phyloP scores from a whole-genome alignment of 2,113 vertebrate species.

The Bos taurus region DNA sequence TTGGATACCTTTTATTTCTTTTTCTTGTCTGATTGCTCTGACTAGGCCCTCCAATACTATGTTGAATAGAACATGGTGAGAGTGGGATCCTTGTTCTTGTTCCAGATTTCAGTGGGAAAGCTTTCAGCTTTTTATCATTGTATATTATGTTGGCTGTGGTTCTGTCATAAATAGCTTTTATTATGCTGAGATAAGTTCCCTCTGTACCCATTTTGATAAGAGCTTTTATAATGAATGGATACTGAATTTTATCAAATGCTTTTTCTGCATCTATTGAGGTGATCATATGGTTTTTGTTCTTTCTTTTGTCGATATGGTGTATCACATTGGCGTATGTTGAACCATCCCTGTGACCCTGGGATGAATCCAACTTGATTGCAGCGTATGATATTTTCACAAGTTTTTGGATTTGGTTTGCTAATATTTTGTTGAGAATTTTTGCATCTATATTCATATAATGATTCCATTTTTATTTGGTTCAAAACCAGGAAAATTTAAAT shows the following conservation, averaged over 20 bases:
- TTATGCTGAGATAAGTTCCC: not conserved
- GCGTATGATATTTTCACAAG: not conserved
- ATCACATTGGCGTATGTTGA: not conserved
- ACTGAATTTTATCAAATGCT: not conserved
- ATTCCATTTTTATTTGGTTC: constrained; percentile 22
- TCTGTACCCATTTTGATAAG: not conserved
- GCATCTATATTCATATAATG: not conserved
- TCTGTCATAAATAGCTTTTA: not conserved
- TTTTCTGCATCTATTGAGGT: not conserved
- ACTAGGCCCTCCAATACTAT: not conserved
- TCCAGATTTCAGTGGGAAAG: not conserved
- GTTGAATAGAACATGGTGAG: not conserved
- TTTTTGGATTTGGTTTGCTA: not conserved
- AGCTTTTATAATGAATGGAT: not conserved
- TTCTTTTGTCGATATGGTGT: not conserved
- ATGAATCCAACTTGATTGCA: not conserved
- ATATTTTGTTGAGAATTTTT: not conserved
- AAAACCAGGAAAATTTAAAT: not conserved
- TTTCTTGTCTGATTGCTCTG: not conserved
- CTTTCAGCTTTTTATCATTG: not conserved
- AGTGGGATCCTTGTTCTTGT: not conserved
- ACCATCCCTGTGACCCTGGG: not conserved
- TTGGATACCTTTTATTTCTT: not conserved
- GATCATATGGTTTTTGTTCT: not conserved
- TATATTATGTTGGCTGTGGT: not conserved